A percentile compares a stretch with the other conserved stretches of the same genome.
Conservation (phyloP, 2,888 invertebrate genomes). For the Oithona nana region DNA sequence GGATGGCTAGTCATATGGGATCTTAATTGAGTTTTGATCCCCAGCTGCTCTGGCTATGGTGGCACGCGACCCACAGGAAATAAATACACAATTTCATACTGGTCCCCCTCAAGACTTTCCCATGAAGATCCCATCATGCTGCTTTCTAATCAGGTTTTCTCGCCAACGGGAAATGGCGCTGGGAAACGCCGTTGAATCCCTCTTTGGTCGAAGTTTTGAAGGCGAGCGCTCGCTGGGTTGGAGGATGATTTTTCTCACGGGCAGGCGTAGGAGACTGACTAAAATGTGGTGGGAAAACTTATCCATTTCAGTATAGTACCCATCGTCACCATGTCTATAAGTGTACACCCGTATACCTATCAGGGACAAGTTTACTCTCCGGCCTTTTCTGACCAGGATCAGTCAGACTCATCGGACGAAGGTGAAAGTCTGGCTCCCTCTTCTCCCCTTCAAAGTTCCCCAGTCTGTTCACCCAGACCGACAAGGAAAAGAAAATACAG, state of each 20-base stretch:
- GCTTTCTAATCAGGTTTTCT: neutral
- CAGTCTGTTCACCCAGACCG: neutral
- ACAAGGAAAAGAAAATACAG: neutral
- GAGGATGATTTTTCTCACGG: neutral
- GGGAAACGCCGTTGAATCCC: neutral
- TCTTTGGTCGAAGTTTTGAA: neutral
- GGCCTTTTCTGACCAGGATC: slow-evolving; percentile 8
- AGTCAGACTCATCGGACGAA: neutral
- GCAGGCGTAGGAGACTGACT: too few species aligned
- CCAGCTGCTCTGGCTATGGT: neutral
- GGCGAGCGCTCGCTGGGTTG: too few species aligned
- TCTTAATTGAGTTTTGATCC: neutral
- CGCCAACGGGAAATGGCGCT: neutral
- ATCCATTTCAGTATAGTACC: neutral
- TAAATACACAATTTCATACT: neutral
- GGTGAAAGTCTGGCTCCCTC: neutral
- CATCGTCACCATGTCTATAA: neutral
- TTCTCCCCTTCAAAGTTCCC: too few species aligned
- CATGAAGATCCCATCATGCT: neutral
- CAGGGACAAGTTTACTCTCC: slow-evolving; percentile 9
- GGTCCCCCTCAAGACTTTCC: neutral
- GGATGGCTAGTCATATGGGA: too few species aligned
- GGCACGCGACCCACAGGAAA: neutral
- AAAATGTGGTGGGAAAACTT: neutral
- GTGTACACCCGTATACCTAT: neutral